A percentile compares a stretch with the other conserved stretches of the same genome.
phyloP scores from a whole-genome alignment of 2,888 invertebrate species.

The Nezara viridula region DNA sequence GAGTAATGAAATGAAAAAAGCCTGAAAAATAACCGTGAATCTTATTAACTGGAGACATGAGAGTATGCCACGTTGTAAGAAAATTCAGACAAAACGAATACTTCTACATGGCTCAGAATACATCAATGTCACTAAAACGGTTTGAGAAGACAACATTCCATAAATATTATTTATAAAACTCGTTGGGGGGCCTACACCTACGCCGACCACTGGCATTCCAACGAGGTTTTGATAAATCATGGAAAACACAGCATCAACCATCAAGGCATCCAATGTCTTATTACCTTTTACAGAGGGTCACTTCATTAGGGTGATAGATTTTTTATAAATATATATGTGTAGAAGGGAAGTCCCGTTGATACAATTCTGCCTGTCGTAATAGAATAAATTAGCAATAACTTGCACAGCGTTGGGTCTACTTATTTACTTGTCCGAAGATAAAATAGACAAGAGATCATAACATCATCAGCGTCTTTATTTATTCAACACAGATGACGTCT shows the following conservation, averaged over 20 bases:
- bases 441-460: not conserved
- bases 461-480: not conserved
- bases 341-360: not conserved
- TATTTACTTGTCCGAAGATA: not conserved
- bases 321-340: not conserved
- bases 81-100: not conserved
- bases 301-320: constrained; percentile 9
- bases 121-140: not conserved
- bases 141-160: constrained; percentile 15
- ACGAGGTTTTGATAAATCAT: not conserved
- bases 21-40: not conserved
- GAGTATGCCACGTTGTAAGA: not conserved
- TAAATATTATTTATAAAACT: constrained; percentile 18
- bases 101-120: not conserved
- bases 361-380: not conserved
- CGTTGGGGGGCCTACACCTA: not conserved
- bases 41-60: not conserved
- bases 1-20: not conserved
- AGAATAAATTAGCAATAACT: constrained; percentile 49
- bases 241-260: not conserved
- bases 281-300: constrained; percentile 26
- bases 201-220: not conserved
- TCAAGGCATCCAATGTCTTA: constrained; percentile 12
- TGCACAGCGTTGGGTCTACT: not conserved
- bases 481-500: not conserved